These are phyloP conservation scores for Oxystoma pomonae DNA, from an alignment of 2,888 invertebrate genomes.

Conservation along the genomic window DNA sequence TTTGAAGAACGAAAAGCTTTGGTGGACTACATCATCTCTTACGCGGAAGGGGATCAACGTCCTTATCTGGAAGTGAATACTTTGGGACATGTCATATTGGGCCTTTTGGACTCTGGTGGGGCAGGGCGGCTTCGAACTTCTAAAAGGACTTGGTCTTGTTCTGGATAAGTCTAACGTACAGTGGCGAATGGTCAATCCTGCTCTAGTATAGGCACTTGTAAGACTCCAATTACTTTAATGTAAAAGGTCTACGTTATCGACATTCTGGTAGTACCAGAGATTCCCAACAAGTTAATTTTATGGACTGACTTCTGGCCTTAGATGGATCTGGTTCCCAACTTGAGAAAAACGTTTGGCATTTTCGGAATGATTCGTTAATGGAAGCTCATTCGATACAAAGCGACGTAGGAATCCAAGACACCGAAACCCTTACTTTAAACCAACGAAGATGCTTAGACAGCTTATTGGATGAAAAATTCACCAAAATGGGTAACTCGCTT, in stretches of 20 bases:
- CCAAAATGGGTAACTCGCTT: conserved; percentile 9
- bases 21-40: too few relatives aligned
- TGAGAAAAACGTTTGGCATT: too few relatives aligned
- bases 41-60: too few relatives aligned
- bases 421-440: conserved; percentile 15
- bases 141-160: conserved; percentile 7
- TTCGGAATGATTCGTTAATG: too few relatives aligned
- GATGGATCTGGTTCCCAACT: conserved; percentile 20
- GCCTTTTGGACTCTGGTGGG: conserved; percentile 15
- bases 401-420: too few relatives aligned
- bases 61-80: too few relatives aligned
- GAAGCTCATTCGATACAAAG: too few relatives aligned
- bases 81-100: conserved; percentile 8
- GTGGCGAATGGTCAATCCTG: conserved; percentile 20
- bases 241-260: conserved; percentile 17
- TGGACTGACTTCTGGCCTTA: conserved; percentile 21
- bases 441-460: too few relatives aligned
- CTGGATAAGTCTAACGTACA: conserved; percentile 8
- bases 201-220: conserved; percentile 11
- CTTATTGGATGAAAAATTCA: conserved; percentile 10
- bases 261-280: conserved; percentile 19
- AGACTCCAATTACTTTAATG: conserved; percentile 13
- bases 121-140: conserved; percentile 5
- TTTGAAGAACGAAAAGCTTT: too few relatives aligned
- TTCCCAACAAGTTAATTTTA: conserved; percentile 15